Evolutionary conservation across 2,797 vertebrate genomes (phyloP), one percentile per base, ranked within the genome.

Genomic region (Benthosema pterotum): DNA sequence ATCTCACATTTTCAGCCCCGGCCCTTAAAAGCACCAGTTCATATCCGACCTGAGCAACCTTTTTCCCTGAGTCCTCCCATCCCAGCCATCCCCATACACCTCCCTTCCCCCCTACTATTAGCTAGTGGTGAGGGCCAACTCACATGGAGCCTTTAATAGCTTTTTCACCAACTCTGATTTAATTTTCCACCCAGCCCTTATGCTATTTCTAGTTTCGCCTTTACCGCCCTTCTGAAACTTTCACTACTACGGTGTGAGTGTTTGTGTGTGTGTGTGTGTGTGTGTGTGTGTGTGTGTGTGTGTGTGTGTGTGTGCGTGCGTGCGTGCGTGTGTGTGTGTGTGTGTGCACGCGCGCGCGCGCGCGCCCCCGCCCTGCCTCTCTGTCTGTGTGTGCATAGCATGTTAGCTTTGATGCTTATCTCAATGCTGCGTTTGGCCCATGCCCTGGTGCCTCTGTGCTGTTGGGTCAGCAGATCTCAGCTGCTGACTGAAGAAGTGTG

Each of bases 381-480:
- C 32, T 38, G 32, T 38, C 32, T 38, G 32, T 38, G 32, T 38
- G 32, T 51, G 11, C 49, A 18, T 57, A 42, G 9, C 32, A 54
- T 14, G 51, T 32, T 32, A 46, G 15, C 60, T 52, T n/a, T 16
- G 22, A 80, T 83, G 59, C 66, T 83, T 82, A 79, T 85, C 72
- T 81, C 52, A 52, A 65, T 50, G 65, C 69, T 42, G 56, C 71
- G 46, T 79, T 68, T 69, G 51, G 32, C 46, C 28, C 22, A 2
- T 70, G 25, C 16, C 17, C 50, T 17, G 68, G 63, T 52, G 63
- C 38, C 38, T 19, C 56, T 11, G 11, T 55, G 57, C 67, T 86
- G 87, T 86, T 65, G 72, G 71, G 74, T 88, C 85, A 88, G 85
- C 85, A 87, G 57, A 87, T 86, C 76, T 74, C 56, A 22, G 63